Conservation (phyloP, 2,888 invertebrate species). For the Incurvaria masculella region DNA sequence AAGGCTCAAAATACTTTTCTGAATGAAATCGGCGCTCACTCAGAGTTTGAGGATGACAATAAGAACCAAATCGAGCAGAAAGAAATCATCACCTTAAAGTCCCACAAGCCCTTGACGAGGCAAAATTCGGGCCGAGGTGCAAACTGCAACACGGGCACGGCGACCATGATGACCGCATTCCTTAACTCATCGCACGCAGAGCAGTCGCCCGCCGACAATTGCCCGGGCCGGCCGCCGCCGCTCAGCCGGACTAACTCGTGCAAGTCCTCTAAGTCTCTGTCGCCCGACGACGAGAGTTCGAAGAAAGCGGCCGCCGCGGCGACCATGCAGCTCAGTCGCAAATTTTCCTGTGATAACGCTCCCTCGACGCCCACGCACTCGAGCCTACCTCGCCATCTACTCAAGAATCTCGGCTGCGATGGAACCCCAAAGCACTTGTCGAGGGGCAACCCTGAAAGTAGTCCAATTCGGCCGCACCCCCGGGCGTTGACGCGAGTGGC, state of each 20-base stretch:
- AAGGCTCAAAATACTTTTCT: conserved; percentile 47
- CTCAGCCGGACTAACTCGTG: conserved; percentile 36
- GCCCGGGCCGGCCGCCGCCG: conserved; percentile 27
- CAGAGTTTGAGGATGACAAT: conserved; percentile 51
- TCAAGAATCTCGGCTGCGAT: conserved; percentile 42
- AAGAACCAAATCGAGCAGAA: conserved; percentile 50
- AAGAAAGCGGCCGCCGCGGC: conserved; percentile 35
- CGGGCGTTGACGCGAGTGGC: conserved; percentile 59
- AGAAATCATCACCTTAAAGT: conserved; percentile 49
- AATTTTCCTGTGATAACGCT: conserved; percentile 37
- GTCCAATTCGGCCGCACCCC: conserved; percentile 60
- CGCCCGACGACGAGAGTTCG: conserved; percentile 37
- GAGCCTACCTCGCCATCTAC: conserved; percentile 42
- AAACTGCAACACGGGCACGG: conserved; percentile 26
- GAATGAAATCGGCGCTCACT: conserved; percentile 45
- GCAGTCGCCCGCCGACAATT: conserved; percentile 28
- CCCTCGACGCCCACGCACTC: conserved; percentile 42
- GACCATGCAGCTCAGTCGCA: conserved; percentile 43
- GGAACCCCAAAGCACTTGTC: conserved; percentile 45
- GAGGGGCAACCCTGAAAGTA: conserved; percentile 25
- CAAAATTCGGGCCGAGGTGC: conserved; percentile 59
- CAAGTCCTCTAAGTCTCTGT: conserved; percentile 43
- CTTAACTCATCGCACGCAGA: conserved; percentile 44
- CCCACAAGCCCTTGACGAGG: conserved; percentile 68
- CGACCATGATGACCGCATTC: conserved; percentile 49